A percentile compares a stretch with the other conserved stretches of the same genome.
These are phyloP conservation scores for Nesidiocoris tenuis DNA, from an alignment of 2,888 invertebrate species.

Conservation along the genomic window DNA sequence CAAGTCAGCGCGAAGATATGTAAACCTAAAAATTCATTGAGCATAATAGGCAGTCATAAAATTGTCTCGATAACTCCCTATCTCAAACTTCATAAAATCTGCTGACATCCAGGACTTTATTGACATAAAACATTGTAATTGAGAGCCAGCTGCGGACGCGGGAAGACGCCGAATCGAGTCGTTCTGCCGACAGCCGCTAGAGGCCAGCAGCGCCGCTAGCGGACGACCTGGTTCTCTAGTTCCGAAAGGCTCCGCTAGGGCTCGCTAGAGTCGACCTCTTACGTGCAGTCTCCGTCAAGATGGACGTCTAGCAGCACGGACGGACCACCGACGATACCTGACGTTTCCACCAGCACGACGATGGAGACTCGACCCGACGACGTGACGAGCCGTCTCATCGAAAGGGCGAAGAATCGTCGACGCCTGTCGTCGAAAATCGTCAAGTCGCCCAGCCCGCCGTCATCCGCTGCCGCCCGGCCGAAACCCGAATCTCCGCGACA, in stretches of 20 bases:
- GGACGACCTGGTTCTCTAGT: slow-evolving; percentile 2
- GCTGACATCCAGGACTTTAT: no score
- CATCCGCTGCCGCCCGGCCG: slow-evolving; percentile 28
- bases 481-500: slow-evolving; percentile 16
- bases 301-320: slow-evolving; percentile 16
- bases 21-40: no score
- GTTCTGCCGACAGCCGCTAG: slow-evolving; percentile 38
- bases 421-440: slow-evolving; percentile 45
- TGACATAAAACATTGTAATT: not conserved
- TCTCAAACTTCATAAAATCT: no score
- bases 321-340: not conserved
- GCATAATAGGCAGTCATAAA: no score
- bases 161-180: not conserved
- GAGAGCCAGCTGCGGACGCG: not conserved
- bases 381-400: slow-evolving; percentile 19
- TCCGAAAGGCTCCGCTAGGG: slow-evolving; percentile 28
- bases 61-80: no score
- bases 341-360: no score
- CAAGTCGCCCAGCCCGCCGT: slow-evolving; percentile 43
- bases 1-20: no score
- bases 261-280: slow-evolving; percentile 3
- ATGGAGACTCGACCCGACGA: slow-evolving; percentile 6
- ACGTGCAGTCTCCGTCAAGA: slow-evolving; percentile 19
- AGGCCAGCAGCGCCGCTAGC: slow-evolving; percentile 23
- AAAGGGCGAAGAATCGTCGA: slow-evolving; percentile 44